phyloP scores from a whole-genome alignment of 1,140 invertebrate species.

The Diorhabda elongata region DNA sequence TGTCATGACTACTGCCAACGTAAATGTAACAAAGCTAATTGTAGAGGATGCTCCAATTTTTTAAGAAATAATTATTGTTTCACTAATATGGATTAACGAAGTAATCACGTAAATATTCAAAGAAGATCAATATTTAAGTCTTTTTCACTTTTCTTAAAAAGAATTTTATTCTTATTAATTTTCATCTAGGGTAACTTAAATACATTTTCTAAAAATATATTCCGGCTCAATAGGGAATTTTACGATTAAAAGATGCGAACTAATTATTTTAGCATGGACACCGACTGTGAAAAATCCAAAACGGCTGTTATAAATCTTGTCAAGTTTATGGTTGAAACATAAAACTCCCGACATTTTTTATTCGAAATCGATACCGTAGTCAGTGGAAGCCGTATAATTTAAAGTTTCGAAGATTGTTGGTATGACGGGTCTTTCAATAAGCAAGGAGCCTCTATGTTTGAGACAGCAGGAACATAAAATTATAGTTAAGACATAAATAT shows the following conservation, averaged over 20 bases:
- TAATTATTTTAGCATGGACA: slow-evolving; percentile 13
- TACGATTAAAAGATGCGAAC: slow-evolving; percentile 4
- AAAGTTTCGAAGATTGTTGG: not conserved
- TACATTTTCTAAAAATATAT: too few species aligned
- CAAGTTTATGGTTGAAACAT: slow-evolving; percentile 13
- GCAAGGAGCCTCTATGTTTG: not conserved
- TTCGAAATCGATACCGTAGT: slow-evolving; percentile 14
- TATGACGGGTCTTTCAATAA: not conserved
- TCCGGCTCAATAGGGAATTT: not conserved
- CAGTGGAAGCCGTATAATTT: slow-evolving; percentile 11
- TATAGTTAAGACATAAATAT: too few species aligned
- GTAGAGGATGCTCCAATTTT: too few species aligned
- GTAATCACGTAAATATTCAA: too few species aligned
- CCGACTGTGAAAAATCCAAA: slow-evolving; percentile 13
- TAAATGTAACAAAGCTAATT: too few species aligned
- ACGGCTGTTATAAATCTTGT: slow-evolving; percentile 15
- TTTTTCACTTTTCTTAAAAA: too few species aligned
- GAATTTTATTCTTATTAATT: too few species aligned
- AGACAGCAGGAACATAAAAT: not conserved
- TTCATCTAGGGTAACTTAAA: too few species aligned
- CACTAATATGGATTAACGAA: too few species aligned
- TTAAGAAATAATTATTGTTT: too few species aligned
- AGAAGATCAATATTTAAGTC: too few species aligned
- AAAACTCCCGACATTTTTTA: slow-evolving; percentile 11
- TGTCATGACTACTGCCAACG: too few species aligned